Percentiles rank a stretch among this genome's conserved stretches.
phyloP scores from a whole-genome alignment of 2,888 invertebrate genomes.

The Aporophyla lueneburgensis region DNA sequence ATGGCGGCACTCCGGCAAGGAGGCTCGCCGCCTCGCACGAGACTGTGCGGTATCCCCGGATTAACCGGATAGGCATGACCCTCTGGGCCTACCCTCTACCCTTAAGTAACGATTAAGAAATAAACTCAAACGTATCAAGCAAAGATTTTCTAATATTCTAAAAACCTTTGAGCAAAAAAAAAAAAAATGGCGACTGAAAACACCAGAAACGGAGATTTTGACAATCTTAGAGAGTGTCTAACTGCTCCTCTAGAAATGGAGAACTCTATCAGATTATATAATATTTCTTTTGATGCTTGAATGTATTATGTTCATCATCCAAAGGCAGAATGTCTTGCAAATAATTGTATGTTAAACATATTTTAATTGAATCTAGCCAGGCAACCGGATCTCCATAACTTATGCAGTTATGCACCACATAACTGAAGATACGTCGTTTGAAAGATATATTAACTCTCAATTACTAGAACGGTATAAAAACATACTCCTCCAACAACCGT shows the following conservation, averaged over 20 bases:
- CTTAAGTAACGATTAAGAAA: too few relatives aligned
- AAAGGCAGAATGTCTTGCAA: neutral
- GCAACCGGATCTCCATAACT: constrained; percentile 58
- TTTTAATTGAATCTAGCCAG: constrained; percentile 25
- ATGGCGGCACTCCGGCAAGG: too few relatives aligned
- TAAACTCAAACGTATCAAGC: too few relatives aligned
- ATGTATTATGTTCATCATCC: neutral
- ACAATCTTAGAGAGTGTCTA: neutral
- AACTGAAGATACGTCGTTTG: constrained; percentile 44
- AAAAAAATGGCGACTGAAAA: neutral
- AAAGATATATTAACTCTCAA: constrained; percentile 68
- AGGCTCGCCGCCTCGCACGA: too few relatives aligned
- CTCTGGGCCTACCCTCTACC: too few relatives aligned
- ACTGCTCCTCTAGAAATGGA: neutral
- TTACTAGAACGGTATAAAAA: constrained; percentile 66
- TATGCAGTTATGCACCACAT: constrained; percentile 63
- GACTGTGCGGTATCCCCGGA: too few relatives aligned
- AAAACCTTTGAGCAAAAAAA: neutral
- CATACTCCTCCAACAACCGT: constrained; percentile 57
- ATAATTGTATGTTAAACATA: constrained; percentile 13
- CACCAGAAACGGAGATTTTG: neutral
- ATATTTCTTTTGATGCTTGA: neutral
- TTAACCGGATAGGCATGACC: too few relatives aligned
- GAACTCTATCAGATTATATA: neutral
- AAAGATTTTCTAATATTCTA: neutral